Percentiles rank a stretch among this genome's conserved stretches.
phyloP scores from a whole-genome alignment of 2,888 invertebrate genomes.

The Elaeidobius kamerunicus region DNA sequence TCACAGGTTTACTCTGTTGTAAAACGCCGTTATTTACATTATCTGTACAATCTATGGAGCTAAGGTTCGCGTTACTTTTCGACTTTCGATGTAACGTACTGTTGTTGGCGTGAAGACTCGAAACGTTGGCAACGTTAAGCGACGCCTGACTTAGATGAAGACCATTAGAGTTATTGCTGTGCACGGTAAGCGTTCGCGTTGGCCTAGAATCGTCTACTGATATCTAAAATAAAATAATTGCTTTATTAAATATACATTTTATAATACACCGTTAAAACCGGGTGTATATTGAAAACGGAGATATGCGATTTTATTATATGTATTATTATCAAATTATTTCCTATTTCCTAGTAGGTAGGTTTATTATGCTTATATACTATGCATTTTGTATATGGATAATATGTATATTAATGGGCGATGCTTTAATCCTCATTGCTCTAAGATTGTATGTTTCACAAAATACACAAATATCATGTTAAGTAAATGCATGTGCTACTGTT shows the following conservation, averaged over 20 bases:
- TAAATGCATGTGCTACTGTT: too few species aligned
- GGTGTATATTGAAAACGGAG: too few species aligned
- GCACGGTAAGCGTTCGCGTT: constrained; percentile 18
- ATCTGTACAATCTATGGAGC: constrained; percentile 38
- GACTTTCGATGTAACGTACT: constrained; percentile 48
- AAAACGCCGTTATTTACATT: constrained; percentile 33
- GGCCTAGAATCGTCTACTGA: constrained; percentile 24
- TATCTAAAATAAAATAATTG: constrained; percentile 27
- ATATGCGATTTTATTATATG: too few species aligned
- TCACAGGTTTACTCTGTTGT: constrained; percentile 48
- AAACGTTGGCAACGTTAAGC: constrained; percentile 29
- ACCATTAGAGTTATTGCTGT: constrained; percentile 33
- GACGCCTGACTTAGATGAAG: constrained; percentile 33
- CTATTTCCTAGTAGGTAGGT: too few species aligned
- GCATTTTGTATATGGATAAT: too few species aligned
- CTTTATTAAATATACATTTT: not conserved
- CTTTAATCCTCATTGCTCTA: too few species aligned
- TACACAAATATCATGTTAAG: too few species aligned
- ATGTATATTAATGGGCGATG: too few species aligned
- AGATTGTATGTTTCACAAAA: too few species aligned
- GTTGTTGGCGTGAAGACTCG: constrained; percentile 33
- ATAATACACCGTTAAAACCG: constrained; percentile 16
- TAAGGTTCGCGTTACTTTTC: constrained; percentile 47
- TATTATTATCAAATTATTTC: too few species aligned
- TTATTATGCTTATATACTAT: too few species aligned